Evolutionary conservation across 2,113 vertebrate species (phyloP).

Genomic region (Grammomys dolichurus): DNA sequence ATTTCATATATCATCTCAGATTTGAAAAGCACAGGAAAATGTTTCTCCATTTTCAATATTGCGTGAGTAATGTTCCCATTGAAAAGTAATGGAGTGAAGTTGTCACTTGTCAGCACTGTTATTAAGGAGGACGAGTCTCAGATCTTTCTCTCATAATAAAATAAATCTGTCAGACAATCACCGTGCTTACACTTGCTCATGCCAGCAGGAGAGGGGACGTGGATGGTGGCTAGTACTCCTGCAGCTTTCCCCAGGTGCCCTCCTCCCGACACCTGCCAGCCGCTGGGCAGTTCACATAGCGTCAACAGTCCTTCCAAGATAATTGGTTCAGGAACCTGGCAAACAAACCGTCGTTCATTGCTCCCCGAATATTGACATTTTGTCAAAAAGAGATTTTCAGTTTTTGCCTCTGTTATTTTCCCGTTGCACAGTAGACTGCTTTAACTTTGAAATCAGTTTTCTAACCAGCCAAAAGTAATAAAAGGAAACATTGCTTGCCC

Average conservation of each 20-base stretch:
- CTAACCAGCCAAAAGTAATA: background rate
- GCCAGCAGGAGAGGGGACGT: conserved; percentile 25
- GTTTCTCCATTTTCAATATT: conserved; percentile 87
- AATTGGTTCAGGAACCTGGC: background rate
- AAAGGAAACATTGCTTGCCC: background rate
- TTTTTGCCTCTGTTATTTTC: background rate
- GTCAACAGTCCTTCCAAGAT: rapidly evolving
- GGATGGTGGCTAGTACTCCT: background rate
- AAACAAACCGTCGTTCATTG: background rate
- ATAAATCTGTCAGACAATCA: conserved; percentile 87
- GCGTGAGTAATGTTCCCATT: conserved; percentile 90
- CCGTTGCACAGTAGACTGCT: rapidly evolving
- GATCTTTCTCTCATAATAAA: conserved; percentile 88
- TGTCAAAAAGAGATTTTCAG: background rate
- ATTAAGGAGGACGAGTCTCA: conserved; percentile 89
- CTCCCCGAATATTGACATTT: background rate
- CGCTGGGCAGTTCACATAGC: rapidly evolving
- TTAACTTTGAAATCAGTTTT: conserved; percentile 64
- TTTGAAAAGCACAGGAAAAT: conserved; percentile 88
- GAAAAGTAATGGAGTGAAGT: conserved; percentile 91
- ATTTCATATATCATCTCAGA: conserved; percentile 84
- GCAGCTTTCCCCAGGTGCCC: background rate
- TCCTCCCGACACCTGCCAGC: background rate
- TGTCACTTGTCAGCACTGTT: conserved; percentile 90
- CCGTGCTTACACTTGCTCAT: conserved; percentile 49